Base-by-base conservation (phyloP, 2,113 vertebrate species). In the Leucosticte australis region DNA sequence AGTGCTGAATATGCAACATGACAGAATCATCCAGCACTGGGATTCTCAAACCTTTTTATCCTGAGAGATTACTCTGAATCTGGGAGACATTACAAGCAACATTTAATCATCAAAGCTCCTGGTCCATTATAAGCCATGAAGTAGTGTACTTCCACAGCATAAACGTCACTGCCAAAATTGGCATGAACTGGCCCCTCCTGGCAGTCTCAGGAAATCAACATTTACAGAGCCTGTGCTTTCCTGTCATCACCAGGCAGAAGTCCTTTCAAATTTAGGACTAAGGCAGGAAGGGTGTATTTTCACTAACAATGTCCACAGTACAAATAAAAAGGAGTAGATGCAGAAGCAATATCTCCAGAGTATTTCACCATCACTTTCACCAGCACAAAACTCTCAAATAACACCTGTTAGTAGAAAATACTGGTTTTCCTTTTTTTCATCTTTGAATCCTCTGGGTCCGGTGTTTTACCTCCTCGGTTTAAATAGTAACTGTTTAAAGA, bases 211-310 rank as follows among this genome's bases (percentile, higher is more conserved):
- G 90, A 94, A 95, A 60, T 37, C 79, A 59, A 17, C 2, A 0
- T 91, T 93, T 91, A 91, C 65, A 73, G 79, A 92, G 64, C 49
- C 56, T 78, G 62, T 0, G 1, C 53, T 85, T 91, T 87, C 91
- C 93, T 95, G 81, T 87, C 95, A 89, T 89, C 91, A 82, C 50
- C 67, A 63, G 56, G 53, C 83, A 91, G 62, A 91, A 89, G 41
- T 74, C 75, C 75, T 87, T 96, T 92, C 84, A 87, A 77, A 69
- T 3, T 81, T 35, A 68, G 85, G 85, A 91, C 85, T 80, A 52
- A 89, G 71, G 64, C 88, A 90, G 76, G 83, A 92, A 90, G 90
- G 88, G 76, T 93, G 80, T 90, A 68, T 93, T 96, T 93, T 91
- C 64, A 71, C 52, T 87, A 75, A 86, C 83, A 35, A 47, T 16